Base-by-base conservation (phyloP, 1,140 invertebrate genomes). In the Drosophila saltans region DNA sequence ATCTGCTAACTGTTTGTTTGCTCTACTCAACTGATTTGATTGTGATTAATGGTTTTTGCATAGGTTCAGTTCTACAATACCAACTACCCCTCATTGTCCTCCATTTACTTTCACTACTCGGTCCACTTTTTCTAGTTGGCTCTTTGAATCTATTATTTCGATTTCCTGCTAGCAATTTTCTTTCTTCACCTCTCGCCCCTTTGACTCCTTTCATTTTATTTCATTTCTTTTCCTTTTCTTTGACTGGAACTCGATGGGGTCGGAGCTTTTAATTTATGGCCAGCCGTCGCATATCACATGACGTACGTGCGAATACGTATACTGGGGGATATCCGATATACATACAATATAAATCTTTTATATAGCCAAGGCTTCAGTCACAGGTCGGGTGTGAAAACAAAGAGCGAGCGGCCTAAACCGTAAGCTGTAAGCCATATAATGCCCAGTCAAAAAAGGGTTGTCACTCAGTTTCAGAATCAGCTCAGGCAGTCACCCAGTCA, bases 191-290 rank as follows among this genome's bases (percentile, higher is more conserved):
- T 7, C 10, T 26, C 7, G n/a, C 11, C 26, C 57, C 1, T 36
- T 26, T 59, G 0, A 5, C 41, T 6, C 0, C 28, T 52, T 40
- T 63, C 40, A 41, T 11, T 45, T 63, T 40, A 41, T 11, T 45
- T 43, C 45, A 41, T 11, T 45, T 43, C 33, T 16, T 64, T 21
- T 67, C 21, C 59, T 36, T 43, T 43, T 39, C 39, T 40, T 63
- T 26, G 61, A 43, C 74, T 72, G 33, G 6, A 36, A 30, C 28
- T 30, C 72, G 48, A 61, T 75, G 62, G 70, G 62, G 59, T 57
- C 68, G 82, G 56, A 7, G 81, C 61, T 69, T 85, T 85, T 85
- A 84, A 84, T 84, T 81, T 85, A 81, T 85, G 70, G 69, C 64
- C 55, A 72, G 69, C 57, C 73, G 66, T 73, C 73, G 64, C 64